Evolutionary conservation across 2,113 vertebrate species (phyloP), one percentile per base, ranked within the genome.

Genomic region (Prietella phreatophila): DNA sequence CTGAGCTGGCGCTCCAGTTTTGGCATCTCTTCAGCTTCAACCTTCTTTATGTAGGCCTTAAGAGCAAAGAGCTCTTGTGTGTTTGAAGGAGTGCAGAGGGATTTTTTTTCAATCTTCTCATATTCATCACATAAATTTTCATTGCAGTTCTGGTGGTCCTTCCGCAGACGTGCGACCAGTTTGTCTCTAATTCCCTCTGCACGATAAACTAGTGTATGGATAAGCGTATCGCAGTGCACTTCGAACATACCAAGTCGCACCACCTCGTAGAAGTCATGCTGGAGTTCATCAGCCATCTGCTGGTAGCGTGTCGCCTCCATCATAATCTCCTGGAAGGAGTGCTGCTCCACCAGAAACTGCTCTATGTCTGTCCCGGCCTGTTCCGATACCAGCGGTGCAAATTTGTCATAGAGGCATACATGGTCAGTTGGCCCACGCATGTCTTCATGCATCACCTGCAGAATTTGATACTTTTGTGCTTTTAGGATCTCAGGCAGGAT

Each of bases 181-280:
- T 93, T 96, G 81, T 95, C 92, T 92, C 93, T 92, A 67, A 98
- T 93, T 25, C 90, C 55, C 19, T 96, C 94, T 15, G 95, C 95
- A 82, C 94, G 93, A 87, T 95, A 95, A 58, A 94, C 92, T 85
- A 99, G 92, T 75, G 95, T 89, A 22, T 92, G 90, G 88, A 97
- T 94, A 82, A 98, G 92, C 81, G 96, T 94, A 55, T 96, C 95
- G 89, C 95, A 96, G 80, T 94, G 96, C 39, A 98, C 88, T 90
- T 97, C 96, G 92, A 97, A 98, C 96, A 97, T 96, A 88, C 97
- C 97, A 63, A 98, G 92, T 65, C 82, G 95, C 55, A 96, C 33
- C 39, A 91, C 93, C 96, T 96, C 96, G 91, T 82, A 91, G 69
- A 93, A 93, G 5, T 91, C 94, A 63, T 93, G 96, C 90, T 95